Conservation (phyloP, 2,888 invertebrate species). For the Drosophila atripex region DNA sequence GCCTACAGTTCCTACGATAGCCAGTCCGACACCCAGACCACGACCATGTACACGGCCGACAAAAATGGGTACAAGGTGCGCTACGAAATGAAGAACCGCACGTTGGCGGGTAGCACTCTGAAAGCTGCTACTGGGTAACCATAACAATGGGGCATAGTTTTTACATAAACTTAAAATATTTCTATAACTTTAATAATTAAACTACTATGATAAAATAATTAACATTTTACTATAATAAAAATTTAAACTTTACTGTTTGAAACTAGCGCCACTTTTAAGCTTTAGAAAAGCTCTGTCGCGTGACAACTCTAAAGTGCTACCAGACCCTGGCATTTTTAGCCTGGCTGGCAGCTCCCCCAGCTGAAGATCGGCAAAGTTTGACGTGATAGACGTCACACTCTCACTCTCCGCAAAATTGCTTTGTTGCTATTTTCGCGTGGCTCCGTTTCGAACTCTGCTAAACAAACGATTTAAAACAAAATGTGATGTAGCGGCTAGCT, state of each 20-base stretch:
- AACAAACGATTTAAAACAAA: slow-evolving; percentile 27
- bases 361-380: slow-evolving; percentile 14
- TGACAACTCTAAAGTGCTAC: slow-evolving; percentile 5
- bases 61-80: slow-evolving; percentile 82
- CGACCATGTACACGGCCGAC: slow-evolving; percentile 83
- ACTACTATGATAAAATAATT: too few species aligned
- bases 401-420: slow-evolving; percentile 26
- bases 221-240: too few species aligned
- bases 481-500: slow-evolving; percentile 29
- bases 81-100: slow-evolving; percentile 80
- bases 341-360: slow-evolving; percentile 4
- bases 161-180: slow-evolving; percentile 59
- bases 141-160: too few species aligned
- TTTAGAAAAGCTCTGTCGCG: slow-evolving; percentile 3
- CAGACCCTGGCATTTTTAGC: background rate
- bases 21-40: slow-evolving; percentile 77
- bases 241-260: too few species aligned
- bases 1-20: too few species aligned
- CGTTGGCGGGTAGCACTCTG: slow-evolving; percentile 66
- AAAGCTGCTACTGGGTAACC: slow-evolving; percentile 79
- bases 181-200: too few species aligned
- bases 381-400: slow-evolving; percentile 32
- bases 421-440: slow-evolving; percentile 41
- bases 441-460: slow-evolving; percentile 25
- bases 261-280: slow-evolving; percentile 9